Evolutionary conservation across 2,888 invertebrate genomes (phyloP), one percentile per base, ranked within the genome.

Genomic region (Bhutanitis thaidina): DNA sequence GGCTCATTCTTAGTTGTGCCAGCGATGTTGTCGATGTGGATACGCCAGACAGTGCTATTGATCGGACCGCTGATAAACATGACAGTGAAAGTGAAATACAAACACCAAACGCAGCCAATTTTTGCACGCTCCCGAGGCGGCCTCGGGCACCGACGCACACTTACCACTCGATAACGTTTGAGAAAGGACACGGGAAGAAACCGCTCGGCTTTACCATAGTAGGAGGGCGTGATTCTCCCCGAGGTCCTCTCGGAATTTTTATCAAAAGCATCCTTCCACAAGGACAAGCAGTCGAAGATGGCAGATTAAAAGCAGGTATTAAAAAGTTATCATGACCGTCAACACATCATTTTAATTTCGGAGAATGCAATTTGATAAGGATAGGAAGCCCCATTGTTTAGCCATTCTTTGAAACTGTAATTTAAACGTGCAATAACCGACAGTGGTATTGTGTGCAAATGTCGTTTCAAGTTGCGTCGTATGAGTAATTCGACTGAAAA

Each of bases 161-260:
- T 0, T 93, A 94, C 64, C 92, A 93, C 59, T 94, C 94, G 0
- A 92, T 95, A 13, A 92, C 93, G 7, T 92, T 94, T 67, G 93
- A 95, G 71, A 96, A 96, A 71, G 96, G 96, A 1, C 92, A 92
- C 7, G 94, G 95, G 1, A 95, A 94, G 72, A 96, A 95, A 79
- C 94, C 95, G 0, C 90, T 96, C 29, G 96, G 96, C n/a, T 97
- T 97, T 74, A 96, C 96, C 9, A 96, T 97, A 61, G 96, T 96
- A 1, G 97, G 96, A 36, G 96, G 96, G 40, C 91, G 94, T 52
- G 96, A 97, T 74, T 95, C 96, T 30, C 95, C 95, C 1, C 93
- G 94, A 73, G 96, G 96, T 51, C 94, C 94, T 56, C 92, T 96
- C 71, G 96, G 96, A 38, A 96, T 97, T 73, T 96, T 95, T 78